Evolutionary conservation across 1,140 invertebrate species (phyloP).

Genomic region (Caenorhabditis inopinata): DNA sequence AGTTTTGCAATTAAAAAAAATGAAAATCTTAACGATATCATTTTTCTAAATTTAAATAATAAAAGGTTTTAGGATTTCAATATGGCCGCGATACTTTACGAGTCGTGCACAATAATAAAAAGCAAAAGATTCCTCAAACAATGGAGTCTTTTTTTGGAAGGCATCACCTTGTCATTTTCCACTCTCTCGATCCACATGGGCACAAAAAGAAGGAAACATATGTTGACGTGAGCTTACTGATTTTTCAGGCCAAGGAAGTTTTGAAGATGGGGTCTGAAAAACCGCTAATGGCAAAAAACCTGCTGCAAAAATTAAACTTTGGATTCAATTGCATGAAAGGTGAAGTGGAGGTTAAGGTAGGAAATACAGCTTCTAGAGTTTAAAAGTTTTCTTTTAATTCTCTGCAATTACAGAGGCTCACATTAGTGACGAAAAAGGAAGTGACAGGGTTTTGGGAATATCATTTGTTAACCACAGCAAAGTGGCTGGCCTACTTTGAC

Average conservation of each 20-base stretch:
- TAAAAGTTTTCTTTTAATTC: no score
- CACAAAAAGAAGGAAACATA: background rate
- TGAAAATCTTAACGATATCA: background rate
- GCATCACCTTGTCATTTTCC: background rate
- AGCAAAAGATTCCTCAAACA: background rate
- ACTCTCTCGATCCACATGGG: background rate
- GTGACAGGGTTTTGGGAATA: background rate
- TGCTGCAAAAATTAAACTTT: background rate
- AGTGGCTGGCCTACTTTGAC: slow-evolving; percentile 6
- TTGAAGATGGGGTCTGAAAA: background rate
- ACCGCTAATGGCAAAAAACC: background rate
- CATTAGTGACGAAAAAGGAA: background rate
- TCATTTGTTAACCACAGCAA: background rate
- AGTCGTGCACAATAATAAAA: background rate
- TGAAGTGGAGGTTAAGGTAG: no score
- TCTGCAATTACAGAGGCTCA: no score
- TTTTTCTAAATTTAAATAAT: no score
- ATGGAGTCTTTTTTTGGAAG: background rate
- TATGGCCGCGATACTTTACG: background rate
- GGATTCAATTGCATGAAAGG: background rate
- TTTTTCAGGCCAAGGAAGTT: background rate
- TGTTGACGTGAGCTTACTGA: background rate
- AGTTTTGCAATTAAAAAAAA: background rate
- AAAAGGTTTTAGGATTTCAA: background rate
- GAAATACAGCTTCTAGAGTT: no score